Conservation (phyloP, 2,888 invertebrate species). For the Lasioglossum lativentre region DNA sequence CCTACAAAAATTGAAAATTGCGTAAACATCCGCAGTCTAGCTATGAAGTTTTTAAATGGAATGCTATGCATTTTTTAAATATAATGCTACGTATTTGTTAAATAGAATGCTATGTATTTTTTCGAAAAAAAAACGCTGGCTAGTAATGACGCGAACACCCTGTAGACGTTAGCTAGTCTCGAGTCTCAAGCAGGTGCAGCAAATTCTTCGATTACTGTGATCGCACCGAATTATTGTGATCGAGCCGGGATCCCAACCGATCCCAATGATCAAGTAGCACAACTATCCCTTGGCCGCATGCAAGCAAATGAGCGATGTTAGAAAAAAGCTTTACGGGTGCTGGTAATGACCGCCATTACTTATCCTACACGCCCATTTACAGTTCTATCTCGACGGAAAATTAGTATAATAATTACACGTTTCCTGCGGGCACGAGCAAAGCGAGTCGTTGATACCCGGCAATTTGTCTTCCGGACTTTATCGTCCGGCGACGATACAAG, state of each 20-base stretch:
- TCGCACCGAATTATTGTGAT: neutral
- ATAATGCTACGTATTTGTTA: no score
- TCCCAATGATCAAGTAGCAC: neutral
- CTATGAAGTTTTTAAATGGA: no score
- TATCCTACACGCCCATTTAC: constrained; percentile 5
- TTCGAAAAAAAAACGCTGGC: no score
- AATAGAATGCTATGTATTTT: no score
- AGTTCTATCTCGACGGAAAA: constrained; percentile 34
- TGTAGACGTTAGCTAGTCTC: neutral
- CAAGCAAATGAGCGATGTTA: neutral
- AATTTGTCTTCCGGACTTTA: constrained; percentile 28
- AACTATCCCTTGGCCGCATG: constrained; percentile 17
- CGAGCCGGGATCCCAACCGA: neutral
- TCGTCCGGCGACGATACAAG: neutral
- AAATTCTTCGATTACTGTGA: neutral
- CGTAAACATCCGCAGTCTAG: no score
- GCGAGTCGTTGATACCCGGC: constrained; percentile 28
- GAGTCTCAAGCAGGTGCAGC: neutral
- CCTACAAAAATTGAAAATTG: no score
- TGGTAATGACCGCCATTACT: constrained; percentile 35
- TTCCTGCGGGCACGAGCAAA: constrained; percentile 8
- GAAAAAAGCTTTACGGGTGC: constrained; percentile 21
- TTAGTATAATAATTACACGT: constrained; percentile 40
- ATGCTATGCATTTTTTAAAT: no score
- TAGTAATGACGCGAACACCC: no score